Percentiles rank a stretch among this genome's conserved stretches.
Evolutionary conservation across 2,797 vertebrate species (phyloP).

Genomic region (Clarias pachynema): DNA sequence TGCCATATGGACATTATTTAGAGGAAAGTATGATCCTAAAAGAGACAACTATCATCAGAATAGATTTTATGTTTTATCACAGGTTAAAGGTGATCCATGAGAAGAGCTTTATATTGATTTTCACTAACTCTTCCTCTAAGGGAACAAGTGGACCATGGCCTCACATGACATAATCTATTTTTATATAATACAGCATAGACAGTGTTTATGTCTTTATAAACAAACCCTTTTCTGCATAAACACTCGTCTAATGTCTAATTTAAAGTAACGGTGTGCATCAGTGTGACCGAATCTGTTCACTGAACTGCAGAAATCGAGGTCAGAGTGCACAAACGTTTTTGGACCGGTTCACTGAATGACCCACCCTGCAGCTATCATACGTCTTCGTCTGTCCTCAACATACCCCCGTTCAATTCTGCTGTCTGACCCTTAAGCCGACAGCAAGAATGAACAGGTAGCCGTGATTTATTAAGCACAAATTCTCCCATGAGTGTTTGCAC

Average conservation of each 20-base stretch:
- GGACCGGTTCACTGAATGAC: neutral
- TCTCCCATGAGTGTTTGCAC: conserved; percentile 33
- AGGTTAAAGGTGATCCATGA: neutral
- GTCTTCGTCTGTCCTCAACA: conserved; percentile 5
- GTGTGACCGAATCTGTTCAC: neutral
- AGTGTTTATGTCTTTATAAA: neutral
- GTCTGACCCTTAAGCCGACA: neutral
- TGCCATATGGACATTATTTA: neutral
- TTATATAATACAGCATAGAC: neutral
- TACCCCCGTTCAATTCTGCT: conserved; percentile 1
- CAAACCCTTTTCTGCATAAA: neutral
- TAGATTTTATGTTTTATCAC: neutral
- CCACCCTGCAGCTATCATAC: neutral
- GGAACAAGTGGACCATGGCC: neutral
- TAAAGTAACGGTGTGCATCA: neutral
- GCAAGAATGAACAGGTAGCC: neutral
- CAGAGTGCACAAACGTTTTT: neutral
- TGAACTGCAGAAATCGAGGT: neutral
- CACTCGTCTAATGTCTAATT: neutral
- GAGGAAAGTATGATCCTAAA: neutral
- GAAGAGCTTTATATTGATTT: neutral
- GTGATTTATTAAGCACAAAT: conserved; percentile 15
- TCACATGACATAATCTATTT: neutral
- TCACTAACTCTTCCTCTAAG: neutral
- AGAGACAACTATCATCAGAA: neutral